Evolutionary conservation across 2,888 invertebrate species (phyloP), one percentile per base, ranked within the genome.

Genomic region (Pseudococcus longispinus): DNA sequence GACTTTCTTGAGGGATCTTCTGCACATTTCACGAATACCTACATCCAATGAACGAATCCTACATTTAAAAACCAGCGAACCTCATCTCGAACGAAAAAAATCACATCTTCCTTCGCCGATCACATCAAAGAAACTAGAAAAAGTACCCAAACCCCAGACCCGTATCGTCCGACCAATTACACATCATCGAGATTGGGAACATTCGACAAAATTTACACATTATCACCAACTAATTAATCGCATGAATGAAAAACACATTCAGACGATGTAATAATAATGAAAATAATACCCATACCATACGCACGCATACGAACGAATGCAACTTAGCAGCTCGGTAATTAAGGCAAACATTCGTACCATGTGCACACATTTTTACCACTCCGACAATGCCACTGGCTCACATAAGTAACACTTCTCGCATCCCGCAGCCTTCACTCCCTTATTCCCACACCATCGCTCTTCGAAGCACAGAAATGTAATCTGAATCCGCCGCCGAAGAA

Each of bases 221-320:
- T n/a, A 80, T 80, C 77, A 20, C 42, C 77, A n/a, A 23, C 77
- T 80, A 80, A 80, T 80, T 80, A 42, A 26, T 80, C 77, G 77
- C 77, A 80, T 80, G 77, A 80, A 80, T 80, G 77, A 42, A 80
- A 80, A 80, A 80, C 42, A 42, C 77, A 42, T 80, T 80, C 23
- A 42, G 42, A 42, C 77, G 77, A 77, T 42, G 37, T 42, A 80
- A 80, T 80, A 80, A 80, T 42, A n/a, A 55, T 55, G 15, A 60
- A 23, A 37, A 37, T 37, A 37, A 9, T 60, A 60, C 60, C 11
- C 15, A 20, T 60, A 60, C 13, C 15, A 80, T 20, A 77, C n/a
- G n/a, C n/a, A n/a, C n/a, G 32, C 20, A 42, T 20, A 37, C 37
- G 42, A 20, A 42, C n/a, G 42, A 80, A 80, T 42, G 42, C 42